Evolutionary conservation across 2,888 invertebrate species (phyloP), one percentile per base, ranked within the genome.

Genomic region (Agrochola lychnidis): DNA sequence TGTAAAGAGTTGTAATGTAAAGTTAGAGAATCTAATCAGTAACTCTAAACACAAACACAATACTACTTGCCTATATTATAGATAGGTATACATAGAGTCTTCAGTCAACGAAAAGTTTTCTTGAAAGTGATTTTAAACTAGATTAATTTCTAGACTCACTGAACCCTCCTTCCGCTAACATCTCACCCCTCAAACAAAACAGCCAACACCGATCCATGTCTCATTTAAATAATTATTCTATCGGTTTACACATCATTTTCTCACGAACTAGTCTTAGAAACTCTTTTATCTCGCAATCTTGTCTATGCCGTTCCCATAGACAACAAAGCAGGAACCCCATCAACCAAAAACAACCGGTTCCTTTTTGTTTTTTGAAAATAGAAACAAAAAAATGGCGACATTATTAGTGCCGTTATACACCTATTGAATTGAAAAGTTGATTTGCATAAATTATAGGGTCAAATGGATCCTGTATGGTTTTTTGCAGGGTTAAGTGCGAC

Each of bases 381-480:
- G 77, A 87, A 87, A 89, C 89, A 87, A 87, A 87, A 84, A 87
- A 87, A 85, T 83, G 66, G 87, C 72, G 87, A 79, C 83, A 88
- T 87, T 87, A 89, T 87, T 87, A 85, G 89, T 88, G 76, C 89
- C 87, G 73, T 81, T 86, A 56, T 61, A 77, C 87, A 87, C 87
- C 76, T 87, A 76, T 89, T 76, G 78, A 89, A 89, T 79, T 83
- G 25, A 73, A 68, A 78, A 64, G 76, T 79, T 80, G 78, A 87
- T 87, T 87, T 87, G 87, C 87, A 87, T 87, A 89, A 78, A 87
- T 87, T 87, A 71, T 81, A 67, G 87, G 89, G 87, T 87, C 87
- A 87, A 87, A 87, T 89, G 42, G 81, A 69, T 76, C 76, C 78
- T 81, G 81, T 88, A 82, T 84, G 48, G 61, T 84, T 87, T 87